Percentiles rank a stretch among this genome's conserved stretches.
Conservation (phyloP, 2,113 vertebrate species). For the Nothoprocta pentlandii region DNA sequence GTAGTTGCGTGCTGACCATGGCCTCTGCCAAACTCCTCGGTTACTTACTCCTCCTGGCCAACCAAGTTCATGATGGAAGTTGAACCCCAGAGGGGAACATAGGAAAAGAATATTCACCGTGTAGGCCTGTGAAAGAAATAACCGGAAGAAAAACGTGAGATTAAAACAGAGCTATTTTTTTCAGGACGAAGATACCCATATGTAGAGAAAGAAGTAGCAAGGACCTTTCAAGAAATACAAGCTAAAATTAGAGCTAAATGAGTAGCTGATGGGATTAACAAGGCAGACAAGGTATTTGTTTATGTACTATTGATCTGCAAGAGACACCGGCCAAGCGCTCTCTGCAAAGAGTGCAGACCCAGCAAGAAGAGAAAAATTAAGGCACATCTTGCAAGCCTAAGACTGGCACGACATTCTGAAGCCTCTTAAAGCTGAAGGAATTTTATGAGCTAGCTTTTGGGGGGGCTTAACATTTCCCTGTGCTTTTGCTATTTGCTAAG, state of each 20-base stretch:
- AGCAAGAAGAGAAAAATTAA: not conserved
- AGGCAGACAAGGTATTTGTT: not conserved
- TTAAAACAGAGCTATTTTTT: not conserved
- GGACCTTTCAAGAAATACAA: not conserved
- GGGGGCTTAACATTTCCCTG: not conserved
- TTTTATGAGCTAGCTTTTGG: not conserved
- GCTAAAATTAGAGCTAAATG: not conserved
- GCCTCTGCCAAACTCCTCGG: not conserved
- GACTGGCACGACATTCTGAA: not conserved
- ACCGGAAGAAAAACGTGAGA: not conserved
- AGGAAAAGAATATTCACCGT: not conserved
- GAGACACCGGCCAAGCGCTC: not conserved
- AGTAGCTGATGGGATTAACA: not conserved
- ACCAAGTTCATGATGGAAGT: not conserved
- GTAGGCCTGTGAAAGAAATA: not conserved
- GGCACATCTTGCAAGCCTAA: not conserved
- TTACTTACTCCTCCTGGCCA: not conserved
- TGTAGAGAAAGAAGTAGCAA: not conserved
- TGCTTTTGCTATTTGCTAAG: not conserved
- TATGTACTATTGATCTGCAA: not conserved
- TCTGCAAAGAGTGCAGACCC: not conserved
- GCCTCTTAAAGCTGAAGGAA: not conserved
- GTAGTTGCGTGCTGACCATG: rapidly evolving
- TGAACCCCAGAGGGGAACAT: not conserved
- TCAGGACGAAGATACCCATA: not conserved